Evolutionary conservation across 2,113 vertebrate species (phyloP).

Genomic region (Mastomys coucha): DNA sequence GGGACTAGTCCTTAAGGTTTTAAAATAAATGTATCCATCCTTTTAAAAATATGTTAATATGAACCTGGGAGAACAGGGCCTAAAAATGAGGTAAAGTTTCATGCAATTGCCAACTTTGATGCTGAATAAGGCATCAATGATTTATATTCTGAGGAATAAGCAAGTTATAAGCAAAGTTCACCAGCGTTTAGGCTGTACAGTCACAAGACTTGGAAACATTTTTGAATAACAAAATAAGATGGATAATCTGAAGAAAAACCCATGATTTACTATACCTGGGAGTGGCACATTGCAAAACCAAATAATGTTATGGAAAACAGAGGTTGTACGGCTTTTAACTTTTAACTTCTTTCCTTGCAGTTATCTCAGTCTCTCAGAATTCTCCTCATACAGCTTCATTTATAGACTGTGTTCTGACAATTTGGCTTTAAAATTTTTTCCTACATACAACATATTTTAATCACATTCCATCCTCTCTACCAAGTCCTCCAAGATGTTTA

Average conservation of each 20-base stretch:
- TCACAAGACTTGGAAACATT: neutral
- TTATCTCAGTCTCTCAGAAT: neutral
- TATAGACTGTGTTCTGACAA: neutral
- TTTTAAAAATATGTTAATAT: neutral
- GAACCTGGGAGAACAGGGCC: neutral
- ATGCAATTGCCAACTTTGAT: neutral
- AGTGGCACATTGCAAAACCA: neutral
- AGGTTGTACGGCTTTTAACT: neutral
- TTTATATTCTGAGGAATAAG: neutral
- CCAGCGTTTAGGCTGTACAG: neutral
- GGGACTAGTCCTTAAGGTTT: neutral
- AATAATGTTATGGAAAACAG: neutral
- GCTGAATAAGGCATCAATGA: no score
- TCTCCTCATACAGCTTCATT: neutral
- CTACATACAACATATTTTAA: neutral
- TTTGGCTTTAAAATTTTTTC: neutral
- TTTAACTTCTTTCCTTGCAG: neutral
- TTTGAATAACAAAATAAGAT: neutral
- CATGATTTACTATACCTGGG: neutral
- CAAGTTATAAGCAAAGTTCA: neutral
- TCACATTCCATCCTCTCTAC: neutral
- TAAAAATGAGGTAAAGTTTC: neutral
- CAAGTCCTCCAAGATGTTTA: neutral
- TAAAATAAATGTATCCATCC: conserved; percentile 36
- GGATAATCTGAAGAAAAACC: neutral